Percentiles rank a stretch among this genome's conserved stretches.
Conservation (phyloP, 2,888 invertebrate species). For the Pandemis corylana region DNA sequence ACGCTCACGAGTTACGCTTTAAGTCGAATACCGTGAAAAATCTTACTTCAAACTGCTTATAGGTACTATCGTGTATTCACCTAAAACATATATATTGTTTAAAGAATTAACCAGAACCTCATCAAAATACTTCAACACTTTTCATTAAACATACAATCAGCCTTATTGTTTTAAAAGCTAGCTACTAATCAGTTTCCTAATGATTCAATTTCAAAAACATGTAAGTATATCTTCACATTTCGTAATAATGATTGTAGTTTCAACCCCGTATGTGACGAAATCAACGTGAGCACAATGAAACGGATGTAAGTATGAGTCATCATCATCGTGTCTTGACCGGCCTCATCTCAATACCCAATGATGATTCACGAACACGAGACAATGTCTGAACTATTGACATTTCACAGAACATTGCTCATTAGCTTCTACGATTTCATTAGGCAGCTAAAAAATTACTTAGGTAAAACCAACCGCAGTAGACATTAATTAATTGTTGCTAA, state of each 20-base stretch:
- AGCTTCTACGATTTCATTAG: constrained; percentile 25
- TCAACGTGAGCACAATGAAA: constrained; percentile 17
- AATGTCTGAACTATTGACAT: constrained; percentile 43
- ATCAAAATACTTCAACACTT: too few relatives aligned
- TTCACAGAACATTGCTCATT: constrained; percentile 41
- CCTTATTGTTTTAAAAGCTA: too few relatives aligned
- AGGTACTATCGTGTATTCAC: too few relatives aligned
- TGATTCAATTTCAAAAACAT: too few relatives aligned
- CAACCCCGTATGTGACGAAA: constrained; percentile 22
- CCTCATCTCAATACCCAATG: constrained; percentile 38
- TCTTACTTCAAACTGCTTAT: background rate
- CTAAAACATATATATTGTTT: too few relatives aligned
- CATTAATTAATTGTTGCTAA: background rate
- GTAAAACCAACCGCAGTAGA: background rate
- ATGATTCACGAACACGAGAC: constrained; percentile 35
- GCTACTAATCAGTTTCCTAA: too few relatives aligned
- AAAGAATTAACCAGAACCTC: background rate
- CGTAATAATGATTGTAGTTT: background rate
- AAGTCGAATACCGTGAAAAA: constrained; percentile 8
- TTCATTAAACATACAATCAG: too few relatives aligned
- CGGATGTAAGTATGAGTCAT: constrained; percentile 38
- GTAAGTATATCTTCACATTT: background rate
- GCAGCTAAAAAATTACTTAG: background rate
- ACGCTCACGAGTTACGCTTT: constrained; percentile 36
- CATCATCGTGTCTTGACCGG: constrained; percentile 27